phyloP scores from a whole-genome alignment of 2,888 invertebrate species.

The Dynastes tityus region DNA sequence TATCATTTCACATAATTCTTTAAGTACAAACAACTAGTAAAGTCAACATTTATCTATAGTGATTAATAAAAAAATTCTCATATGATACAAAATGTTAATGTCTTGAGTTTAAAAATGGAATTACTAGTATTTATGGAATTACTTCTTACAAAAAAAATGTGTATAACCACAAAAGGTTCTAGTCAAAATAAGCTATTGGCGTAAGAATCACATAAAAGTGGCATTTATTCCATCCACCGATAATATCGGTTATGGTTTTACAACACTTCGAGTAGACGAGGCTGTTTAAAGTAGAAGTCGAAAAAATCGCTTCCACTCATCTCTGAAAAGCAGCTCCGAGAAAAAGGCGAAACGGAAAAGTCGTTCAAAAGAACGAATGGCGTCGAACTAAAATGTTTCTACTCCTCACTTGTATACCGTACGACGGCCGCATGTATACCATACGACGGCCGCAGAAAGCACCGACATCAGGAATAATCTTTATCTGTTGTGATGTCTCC shows the following conservation, averaged over 20 bases:
- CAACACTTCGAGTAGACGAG: constrained; percentile 20
- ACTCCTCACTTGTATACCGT: not conserved
- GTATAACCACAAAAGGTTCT: too few relatives aligned
- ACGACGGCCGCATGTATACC: not conserved
- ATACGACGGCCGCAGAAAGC: constrained; percentile 25
- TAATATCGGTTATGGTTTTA: constrained; percentile 28
- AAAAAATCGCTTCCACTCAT: constrained; percentile 20
- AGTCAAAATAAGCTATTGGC: too few relatives aligned
- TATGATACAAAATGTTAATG: too few relatives aligned
- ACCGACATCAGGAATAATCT: constrained; percentile 60
- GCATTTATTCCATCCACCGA: constrained; percentile 12
- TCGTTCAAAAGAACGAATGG: constrained; percentile 34
- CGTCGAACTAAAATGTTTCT: constrained; percentile 13
- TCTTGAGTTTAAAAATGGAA: too few relatives aligned
- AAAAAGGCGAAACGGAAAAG: constrained; percentile 38
- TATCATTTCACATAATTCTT: too few relatives aligned
- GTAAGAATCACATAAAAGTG: not conserved
- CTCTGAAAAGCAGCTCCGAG: constrained; percentile 32
- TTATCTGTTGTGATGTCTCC: constrained; percentile 67
- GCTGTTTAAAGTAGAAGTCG: constrained; percentile 6
- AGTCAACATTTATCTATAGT: too few relatives aligned
- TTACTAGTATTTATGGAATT: too few relatives aligned
- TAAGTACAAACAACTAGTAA: too few relatives aligned
- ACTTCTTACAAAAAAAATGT: too few relatives aligned
- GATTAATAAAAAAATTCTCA: too few relatives aligned